Evolutionary conservation across 23 tunicate species (phyloP).

Genomic region (Halocynthia aurantium): DNA sequence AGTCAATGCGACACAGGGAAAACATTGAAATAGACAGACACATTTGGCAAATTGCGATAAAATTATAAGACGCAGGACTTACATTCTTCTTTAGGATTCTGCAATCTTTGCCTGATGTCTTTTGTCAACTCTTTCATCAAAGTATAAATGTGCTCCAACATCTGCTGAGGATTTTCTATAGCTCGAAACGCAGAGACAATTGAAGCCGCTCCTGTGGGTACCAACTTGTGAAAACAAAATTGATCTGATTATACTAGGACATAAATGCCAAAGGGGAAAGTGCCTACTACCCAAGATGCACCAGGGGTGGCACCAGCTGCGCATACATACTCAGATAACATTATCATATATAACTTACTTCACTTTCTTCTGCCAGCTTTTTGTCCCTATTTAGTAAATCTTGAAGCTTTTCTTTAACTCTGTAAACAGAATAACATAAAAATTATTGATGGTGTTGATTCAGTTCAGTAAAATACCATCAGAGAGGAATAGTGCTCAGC

Average conservation of each 20-base stretch:
- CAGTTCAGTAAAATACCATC: no score
- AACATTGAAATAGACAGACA: no score
- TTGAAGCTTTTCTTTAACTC: slow-evolving; percentile 78
- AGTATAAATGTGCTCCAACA: slow-evolving; percentile 36
- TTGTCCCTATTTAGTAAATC: slow-evolving; percentile 46
- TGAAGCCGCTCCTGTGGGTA: slow-evolving; percentile 57
- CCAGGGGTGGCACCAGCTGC: not conserved
- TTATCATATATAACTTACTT: not conserved
- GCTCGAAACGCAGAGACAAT: slow-evolving; percentile 52
- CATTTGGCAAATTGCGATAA: no score
- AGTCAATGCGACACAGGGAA: no score
- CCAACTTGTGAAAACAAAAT: slow-evolving; percentile 30
- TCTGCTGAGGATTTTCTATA: slow-evolving; percentile 53
- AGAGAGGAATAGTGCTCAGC: no score
- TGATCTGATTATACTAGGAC: slow-evolving; percentile 6
- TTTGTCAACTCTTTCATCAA: slow-evolving; percentile 48
- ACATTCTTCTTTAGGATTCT: slow-evolving; percentile 15
- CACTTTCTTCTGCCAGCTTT: not conserved
- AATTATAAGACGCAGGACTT: no score
- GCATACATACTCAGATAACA: not conserved
- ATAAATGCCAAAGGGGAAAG: not conserved
- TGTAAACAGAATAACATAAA: slow-evolving; percentile 10
- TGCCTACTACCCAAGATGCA: not conserved
- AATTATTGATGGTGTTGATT: no score
- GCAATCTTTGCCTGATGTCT: slow-evolving; percentile 13